Base-by-base conservation (phyloP, 1,140 invertebrate genomes). In the Scaptomyza graminum region DNA sequence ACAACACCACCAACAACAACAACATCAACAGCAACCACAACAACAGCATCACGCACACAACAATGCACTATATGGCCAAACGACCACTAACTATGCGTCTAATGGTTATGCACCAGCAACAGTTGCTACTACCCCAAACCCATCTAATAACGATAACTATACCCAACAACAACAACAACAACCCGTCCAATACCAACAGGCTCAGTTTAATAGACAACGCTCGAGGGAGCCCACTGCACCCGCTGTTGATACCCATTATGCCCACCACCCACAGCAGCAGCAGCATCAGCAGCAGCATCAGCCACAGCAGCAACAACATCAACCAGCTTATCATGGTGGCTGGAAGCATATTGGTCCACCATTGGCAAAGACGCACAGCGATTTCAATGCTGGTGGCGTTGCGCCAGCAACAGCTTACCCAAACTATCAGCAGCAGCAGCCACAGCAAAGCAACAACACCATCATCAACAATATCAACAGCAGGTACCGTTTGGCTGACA, bases 261-360 rank as follows among this genome's bases (percentile, higher is more conserved):
- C 9, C 11, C 61, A 28, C 18, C 47, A 43, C 43, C 60, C 39
- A 59, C 61, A 63, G 22, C 66, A 76, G 15, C 67, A 70, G 15
- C 72, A 66, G 31, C 79, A 68, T 51, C 68, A 44, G 3, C 62
- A 49, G 12, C 64, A 49, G 16, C 62, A 52, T 41, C 69, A 54
- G 9, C 65, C 52, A 12, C 43, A 59, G n/a, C 63, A 41, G 13
- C 60, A 68, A 46, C 72, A 65, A 37, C 68, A 74, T 34, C 76
- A 71, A 22, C 66, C 60, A 0, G 5, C 18, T 12, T 57, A 51
- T 43, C 69, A 49, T 16, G 67, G 60, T 54, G 89, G 83, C 62
- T 90, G 89, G 89, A 90, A 90, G 61, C 81, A 76, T 22, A 90
- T 90, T n/a, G 69, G 71, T 39, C 60, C 89, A n/a, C 89, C 89